Conservation (phyloP, 2,888 invertebrate genomes). For the Eristalis tenax region DNA sequence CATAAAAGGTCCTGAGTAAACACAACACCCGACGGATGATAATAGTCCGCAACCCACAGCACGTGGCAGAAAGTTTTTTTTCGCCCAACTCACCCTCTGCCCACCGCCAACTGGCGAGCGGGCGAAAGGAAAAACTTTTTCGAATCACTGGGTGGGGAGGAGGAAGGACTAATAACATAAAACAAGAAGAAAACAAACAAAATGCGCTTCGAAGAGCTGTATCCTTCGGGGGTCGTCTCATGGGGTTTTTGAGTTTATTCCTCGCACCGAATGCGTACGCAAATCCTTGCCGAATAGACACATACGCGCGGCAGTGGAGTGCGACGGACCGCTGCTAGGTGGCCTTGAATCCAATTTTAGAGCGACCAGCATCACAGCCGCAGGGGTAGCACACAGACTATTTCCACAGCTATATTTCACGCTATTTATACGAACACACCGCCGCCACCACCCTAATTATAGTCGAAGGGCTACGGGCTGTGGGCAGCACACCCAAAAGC, state of each 20-base stretch:
- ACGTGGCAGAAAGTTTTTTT: slow-evolving; percentile 33
- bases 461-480: background rate
- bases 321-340: background rate
- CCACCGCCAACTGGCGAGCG: background rate
- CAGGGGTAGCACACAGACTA: background rate
- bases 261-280: background rate
- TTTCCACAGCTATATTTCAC: background rate
- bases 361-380: background rate
- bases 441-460: slow-evolving; percentile 19
- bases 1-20: slow-evolving; percentile 25
- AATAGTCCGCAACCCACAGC: background rate
- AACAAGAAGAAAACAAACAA: slow-evolving; percentile 18
- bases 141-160: background rate
- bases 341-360: background rate
- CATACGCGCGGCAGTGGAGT: background rate
- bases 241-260: slow-evolving; percentile 7
- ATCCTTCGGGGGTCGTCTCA: background rate
- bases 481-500: slow-evolving; percentile 12
- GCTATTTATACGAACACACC: background rate
- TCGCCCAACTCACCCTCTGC: background rate
- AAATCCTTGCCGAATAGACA: background rate
- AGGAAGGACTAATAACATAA: background rate
- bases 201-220: slow-evolving; percentile 22
- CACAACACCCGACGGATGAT: slow-evolving; percentile 13
- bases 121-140: background rate